Evolutionary conservation across 2,888 invertebrate species (phyloP).

Genomic region (Hofmannophila pseudospretella): DNA sequence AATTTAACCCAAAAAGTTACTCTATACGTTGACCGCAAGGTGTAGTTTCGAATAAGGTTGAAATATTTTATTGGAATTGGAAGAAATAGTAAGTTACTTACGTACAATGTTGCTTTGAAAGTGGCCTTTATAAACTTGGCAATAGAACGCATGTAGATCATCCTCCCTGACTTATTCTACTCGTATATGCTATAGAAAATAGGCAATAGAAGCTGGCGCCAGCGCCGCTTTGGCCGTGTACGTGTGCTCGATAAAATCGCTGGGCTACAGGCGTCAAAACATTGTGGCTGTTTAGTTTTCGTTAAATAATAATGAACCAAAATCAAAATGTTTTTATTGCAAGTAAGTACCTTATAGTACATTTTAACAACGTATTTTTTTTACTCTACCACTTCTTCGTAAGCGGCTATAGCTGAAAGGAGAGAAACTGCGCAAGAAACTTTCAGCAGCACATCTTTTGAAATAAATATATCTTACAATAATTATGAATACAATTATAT

Average conservation of each 20-base stretch:
- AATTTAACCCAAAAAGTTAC: constrained; percentile 22
- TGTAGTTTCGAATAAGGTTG: constrained; percentile 24
- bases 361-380: no score
- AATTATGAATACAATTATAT: no score
- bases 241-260: constrained; percentile 62
- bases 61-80: constrained; percentile 30
- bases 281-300: constrained; percentile 35
- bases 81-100: constrained; percentile 40
- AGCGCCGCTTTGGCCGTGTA: constrained; percentile 36
- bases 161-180: constrained; percentile 45
- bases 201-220: constrained; percentile 64
- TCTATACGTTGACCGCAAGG: constrained; percentile 28
- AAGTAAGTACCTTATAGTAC: no score
- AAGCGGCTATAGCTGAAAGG: no score
- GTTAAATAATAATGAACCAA: constrained; percentile 24
- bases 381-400: no score
- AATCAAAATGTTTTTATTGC: no score
- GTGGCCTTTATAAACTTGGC: constrained; percentile 44
- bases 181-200: no score
- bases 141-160: constrained; percentile 52
- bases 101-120: constrained; percentile 47
- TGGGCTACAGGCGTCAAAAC: constrained; percentile 45
- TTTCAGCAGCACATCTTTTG: no score
- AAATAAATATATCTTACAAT: no score
- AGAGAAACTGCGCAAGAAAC: no score